A percentile compares a stretch with the other conserved stretches of the same genome.
These are phyloP conservation scores for Heteronetta atricapilla DNA, from an alignment of 2,113 vertebrate genomes.

Conservation along the genomic window DNA sequence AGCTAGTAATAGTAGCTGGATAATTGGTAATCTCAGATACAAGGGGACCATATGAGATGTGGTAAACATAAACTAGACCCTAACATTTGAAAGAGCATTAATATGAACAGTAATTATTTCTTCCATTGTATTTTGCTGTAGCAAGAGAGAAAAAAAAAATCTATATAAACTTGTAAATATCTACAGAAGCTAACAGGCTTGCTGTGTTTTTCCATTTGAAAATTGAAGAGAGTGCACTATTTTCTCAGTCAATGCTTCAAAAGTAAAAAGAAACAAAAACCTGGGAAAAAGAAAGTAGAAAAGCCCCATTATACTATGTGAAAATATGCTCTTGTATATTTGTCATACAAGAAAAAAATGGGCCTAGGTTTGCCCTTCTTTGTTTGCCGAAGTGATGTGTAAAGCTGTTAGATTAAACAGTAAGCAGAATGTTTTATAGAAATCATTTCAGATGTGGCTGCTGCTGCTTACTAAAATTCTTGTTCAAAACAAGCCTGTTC, in stretches of 20 bases:
- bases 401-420: neutral
- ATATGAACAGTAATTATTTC: neutral
- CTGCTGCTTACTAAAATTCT: neutral
- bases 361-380: neutral
- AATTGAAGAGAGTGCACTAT: neutral
- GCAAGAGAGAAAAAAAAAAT: neutral
- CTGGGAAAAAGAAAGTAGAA: neutral
- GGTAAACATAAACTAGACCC: neutral
- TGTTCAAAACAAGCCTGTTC: neutral
- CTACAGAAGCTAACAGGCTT: neutral
- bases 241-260: neutral
- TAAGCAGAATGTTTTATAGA: neutral
- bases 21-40: neutral
- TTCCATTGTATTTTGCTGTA: neutral
- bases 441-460: neutral
- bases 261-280: neutral
- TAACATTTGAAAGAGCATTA: neutral
- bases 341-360: neutral
- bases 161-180: neutral
- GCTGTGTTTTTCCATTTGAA: neutral
- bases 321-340: neutral
- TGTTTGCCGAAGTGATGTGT: neutral
- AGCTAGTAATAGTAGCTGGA: neutral
- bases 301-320: neutral
- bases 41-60: neutral